Evolutionary conservation across 2,113 vertebrate species (phyloP), one percentile per base, ranked within the genome.

Genomic region (Sprattus sprattus): DNA sequence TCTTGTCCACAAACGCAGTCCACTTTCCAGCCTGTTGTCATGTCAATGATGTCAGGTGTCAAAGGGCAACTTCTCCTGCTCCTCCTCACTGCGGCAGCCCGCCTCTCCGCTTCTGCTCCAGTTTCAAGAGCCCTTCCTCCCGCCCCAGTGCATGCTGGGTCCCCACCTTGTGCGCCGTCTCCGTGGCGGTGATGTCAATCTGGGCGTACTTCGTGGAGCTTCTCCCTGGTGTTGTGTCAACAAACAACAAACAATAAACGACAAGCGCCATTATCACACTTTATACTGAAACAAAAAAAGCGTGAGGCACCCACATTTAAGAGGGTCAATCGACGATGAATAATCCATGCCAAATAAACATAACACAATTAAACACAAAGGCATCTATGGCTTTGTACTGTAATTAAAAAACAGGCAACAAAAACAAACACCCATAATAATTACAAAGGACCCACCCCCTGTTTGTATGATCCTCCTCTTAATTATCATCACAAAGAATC

Each of bases 121-220:
- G 92, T 86, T 96, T 94, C 22, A 95, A 94, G 84, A 98, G 91
- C n/a, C 96, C 95, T 28, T 97, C 96, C 93, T 98, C 94, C 9
- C 97, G 94, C 39, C 94, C 93, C 88, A 95, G 95, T 0, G 97
- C 97, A 0, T 98, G 98, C 91, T 93, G 94, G 0, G 94, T 93
- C 0, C 97, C 97, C 0, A 96, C 97, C 78, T 95, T 95, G 88
- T 97, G 97, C 0, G 97, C 97, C 0, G 95, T 96, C 93, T 97
- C 96, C 0, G 96, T 98, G 45, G 97, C 97, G 0, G 91, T 78
- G 32, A 98, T 95, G 93, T 98, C 97, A 0, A 98, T 98, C 91
- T 97, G 97, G 0, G 96, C 96, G 0, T 98, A 98, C 9, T 93
- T 94, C 8, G 96, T 96, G 39, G 94, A 89, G 1, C 94, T 91